Percentiles rank a stretch among this genome's conserved stretches.
phyloP scores from a whole-genome alignment of 2,888 invertebrate species.

The Sepioteuthis lessoniana region DNA sequence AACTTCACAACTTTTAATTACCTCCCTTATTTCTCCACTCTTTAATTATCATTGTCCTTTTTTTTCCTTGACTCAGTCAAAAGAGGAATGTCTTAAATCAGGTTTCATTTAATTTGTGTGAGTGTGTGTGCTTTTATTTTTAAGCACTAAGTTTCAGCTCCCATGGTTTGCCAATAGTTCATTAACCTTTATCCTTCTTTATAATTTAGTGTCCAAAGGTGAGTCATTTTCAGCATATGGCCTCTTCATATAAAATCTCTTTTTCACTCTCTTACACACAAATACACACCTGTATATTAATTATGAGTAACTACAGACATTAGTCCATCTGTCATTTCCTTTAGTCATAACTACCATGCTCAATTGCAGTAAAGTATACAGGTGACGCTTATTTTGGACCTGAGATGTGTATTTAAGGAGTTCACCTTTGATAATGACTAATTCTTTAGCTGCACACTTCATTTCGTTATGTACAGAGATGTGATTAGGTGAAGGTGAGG shows the following conservation, averaged over 20 bases:
- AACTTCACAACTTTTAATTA: no score
- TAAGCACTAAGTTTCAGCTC: not conserved
- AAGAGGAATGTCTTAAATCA: not conserved
- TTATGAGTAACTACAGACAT: not conserved
- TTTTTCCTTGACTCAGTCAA: not conserved
- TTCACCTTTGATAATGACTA: conserved; percentile 33
- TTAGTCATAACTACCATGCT: not conserved
- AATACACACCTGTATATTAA: not conserved
- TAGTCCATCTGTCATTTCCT: conserved; percentile 7
- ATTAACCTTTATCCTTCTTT: not conserved
- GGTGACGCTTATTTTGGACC: not conserved
- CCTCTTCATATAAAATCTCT: not conserved
- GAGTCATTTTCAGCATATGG: not conserved
- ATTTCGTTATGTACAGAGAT: not conserved
- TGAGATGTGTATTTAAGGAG: conserved; percentile 9
- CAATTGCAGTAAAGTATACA: conserved; percentile 1
- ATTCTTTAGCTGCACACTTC: not conserved
- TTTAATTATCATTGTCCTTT: not conserved
- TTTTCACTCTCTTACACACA: rapidly evolving
- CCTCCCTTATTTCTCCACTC: no score
- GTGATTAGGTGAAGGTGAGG: not conserved
- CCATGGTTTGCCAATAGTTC: not conserved
- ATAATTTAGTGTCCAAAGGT: not conserved
- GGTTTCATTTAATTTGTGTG: not conserved
- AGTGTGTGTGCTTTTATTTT: not conserved